Evolutionary conservation across 2,797 vertebrate species (phyloP).

Genomic region (Geotrypetes seraphini): DNA sequence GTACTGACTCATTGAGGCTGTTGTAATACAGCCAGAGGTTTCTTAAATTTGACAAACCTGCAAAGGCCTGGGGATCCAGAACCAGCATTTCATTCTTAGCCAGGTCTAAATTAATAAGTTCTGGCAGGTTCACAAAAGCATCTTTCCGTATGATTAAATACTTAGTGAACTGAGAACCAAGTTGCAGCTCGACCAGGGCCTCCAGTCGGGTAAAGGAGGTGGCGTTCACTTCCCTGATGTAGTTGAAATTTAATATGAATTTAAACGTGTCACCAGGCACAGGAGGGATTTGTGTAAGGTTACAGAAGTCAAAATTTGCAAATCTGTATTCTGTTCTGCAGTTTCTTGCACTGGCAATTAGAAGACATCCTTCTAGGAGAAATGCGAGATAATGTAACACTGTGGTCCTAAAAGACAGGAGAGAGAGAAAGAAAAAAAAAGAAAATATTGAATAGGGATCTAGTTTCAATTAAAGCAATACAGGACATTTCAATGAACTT

Average conservation of each 20-base stretch:
- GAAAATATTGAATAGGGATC: no score
- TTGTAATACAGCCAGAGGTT: slow-evolving; percentile 52
- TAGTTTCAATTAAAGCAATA: no score
- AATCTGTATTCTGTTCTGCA: slow-evolving; percentile 32
- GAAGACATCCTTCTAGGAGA: slow-evolving; percentile 25
- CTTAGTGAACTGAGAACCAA: slow-evolving; percentile 34
- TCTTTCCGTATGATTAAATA: slow-evolving; percentile 50
- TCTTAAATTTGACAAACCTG: slow-evolving; percentile 49
- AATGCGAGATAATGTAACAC: slow-evolving; percentile 32
- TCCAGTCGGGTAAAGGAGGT: slow-evolving; percentile 50
- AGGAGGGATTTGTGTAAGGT: slow-evolving; percentile 49
- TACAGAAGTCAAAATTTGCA: slow-evolving; percentile 25
- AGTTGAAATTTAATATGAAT: slow-evolving; percentile 56
- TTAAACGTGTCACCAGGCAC: slow-evolving; percentile 46
- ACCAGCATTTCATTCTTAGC: slow-evolving; percentile 28
- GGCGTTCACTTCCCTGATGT: slow-evolving; percentile 50
- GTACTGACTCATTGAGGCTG: slow-evolving; percentile 43
- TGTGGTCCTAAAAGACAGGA: slow-evolving; percentile 26
- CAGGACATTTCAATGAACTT: no score
- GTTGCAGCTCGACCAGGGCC: slow-evolving; percentile 41
- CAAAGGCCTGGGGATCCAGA: slow-evolving; percentile 62
- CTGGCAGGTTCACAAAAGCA: slow-evolving; percentile 63
- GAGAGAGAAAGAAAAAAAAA: slow-evolving; percentile 10
- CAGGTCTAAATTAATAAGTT: slow-evolving; percentile 53
- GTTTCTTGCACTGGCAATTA: slow-evolving; percentile 17